A percentile compares a stretch with the other conserved stretches of the same genome.
phyloP scores from a whole-genome alignment of 1,140 invertebrate species.

The Pemphigus obesinymphae region DNA sequence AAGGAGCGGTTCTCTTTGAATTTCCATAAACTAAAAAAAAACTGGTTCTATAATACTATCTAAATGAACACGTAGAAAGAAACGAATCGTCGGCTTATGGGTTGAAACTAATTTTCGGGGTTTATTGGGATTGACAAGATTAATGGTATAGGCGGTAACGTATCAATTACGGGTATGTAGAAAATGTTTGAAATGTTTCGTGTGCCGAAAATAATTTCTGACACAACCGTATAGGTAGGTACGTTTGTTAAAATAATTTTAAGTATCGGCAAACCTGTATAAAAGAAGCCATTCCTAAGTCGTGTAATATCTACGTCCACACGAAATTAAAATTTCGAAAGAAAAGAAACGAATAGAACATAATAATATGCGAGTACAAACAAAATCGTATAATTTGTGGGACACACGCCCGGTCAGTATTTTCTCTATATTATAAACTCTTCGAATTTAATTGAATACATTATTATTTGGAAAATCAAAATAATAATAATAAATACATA shows the following conservation, averaged over 20 bases:
- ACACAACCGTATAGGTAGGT: not conserved
- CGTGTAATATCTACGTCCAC: no score
- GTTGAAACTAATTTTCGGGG: not conserved
- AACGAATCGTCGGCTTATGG: not conserved
- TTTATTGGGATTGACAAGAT: conserved; percentile 10
- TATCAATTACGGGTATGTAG: not conserved
- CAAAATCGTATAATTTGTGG: no score
- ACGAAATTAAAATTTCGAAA: no score
- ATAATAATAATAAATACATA: not conserved
- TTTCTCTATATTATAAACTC: no score
- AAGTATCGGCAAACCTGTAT: not conserved
- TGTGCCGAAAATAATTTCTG: not conserved
- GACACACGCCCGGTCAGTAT: no score
- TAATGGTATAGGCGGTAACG: not conserved
- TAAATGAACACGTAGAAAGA: not conserved
- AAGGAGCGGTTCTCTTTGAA: not conserved
- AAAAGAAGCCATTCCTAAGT: no score
- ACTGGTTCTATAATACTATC: not conserved
- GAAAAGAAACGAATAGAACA: no score
- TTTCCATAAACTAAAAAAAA: conserved; percentile 12
- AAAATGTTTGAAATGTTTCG: not conserved
- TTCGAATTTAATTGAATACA: not conserved
- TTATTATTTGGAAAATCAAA: not conserved
- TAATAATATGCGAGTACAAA: no score
- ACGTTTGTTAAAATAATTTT: not conserved